These are phyloP conservation scores for Brenthis daphne DNA, from an alignment of 2,888 invertebrate genomes.

Conservation along the genomic window DNA sequence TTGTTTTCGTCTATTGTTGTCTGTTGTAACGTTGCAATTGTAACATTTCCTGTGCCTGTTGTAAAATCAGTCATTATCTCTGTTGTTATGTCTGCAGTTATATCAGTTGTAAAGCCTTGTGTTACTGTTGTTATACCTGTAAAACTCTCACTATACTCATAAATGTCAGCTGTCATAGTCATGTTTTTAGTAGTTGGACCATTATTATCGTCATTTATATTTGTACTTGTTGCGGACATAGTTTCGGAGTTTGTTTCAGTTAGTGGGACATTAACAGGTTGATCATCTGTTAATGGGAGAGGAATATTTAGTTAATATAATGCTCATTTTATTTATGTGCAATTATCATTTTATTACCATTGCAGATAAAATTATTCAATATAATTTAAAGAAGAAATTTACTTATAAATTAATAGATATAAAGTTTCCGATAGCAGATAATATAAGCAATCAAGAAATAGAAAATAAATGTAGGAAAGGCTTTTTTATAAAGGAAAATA, in stretches of 20 bases:
- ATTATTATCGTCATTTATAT: conserved; percentile 32
- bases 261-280: conserved; percentile 76
- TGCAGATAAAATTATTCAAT: neutral
- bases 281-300: conserved; percentile 80
- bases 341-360: too few species aligned
- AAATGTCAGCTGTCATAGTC: neutral
- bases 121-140: conserved; percentile 4
- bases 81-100: neutral
- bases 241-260: conserved; percentile 68
- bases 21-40: neutral
- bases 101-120: neutral
- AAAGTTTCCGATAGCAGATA: neutral
- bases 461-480: conserved; percentile 4
- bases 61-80: conserved; percentile 1
- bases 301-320: conserved; percentile 48
- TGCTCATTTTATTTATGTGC: neutral
- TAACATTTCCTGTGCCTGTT: neutral
- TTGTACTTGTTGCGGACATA: conserved; percentile 42
- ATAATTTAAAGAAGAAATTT: neutral
- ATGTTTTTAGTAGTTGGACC: conserved; percentile 10
- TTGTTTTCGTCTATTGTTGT: neutral
- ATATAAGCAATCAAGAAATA: conserved; percentile 7
- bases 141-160: neutral
- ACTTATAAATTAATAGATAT: conserved; percentile 1
- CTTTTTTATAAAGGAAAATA: neutral